Evolutionary conservation across 2,113 vertebrate genomes (phyloP), one percentile per base, ranked within the genome.

Genomic region (Ardeotis arabs): DNA sequence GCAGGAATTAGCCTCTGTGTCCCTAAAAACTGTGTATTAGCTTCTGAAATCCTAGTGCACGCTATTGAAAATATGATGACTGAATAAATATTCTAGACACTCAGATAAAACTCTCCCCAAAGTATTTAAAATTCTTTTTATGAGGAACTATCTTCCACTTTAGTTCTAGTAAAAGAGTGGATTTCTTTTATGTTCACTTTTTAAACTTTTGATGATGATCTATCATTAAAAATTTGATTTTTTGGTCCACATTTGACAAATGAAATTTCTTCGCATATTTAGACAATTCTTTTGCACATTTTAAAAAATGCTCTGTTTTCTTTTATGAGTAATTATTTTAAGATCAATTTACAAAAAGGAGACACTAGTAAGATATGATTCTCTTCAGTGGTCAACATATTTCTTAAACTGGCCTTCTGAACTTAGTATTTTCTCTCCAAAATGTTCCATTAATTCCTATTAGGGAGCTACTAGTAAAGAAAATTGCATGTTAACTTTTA

Each of bases 401-500:
- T 95, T 95, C 73, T 95, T 92, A 81, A 83, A 68, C 76, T 72
- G 84, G 37, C 67, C 44, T 79, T 87, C 74, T 91, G 91, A 98
- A 95, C 85, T 79, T 86, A 72, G 39, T 53, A 59, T 96, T 97
- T 94, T 96, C 92, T 96, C 76, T 97, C 94, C 95, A 96, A 97
- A 96, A 96, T 97, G 87, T 95, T 84, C 94, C 94, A 98, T 98
- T 98, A 97, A 97, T 98, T 98, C 97, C 94, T 96, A 97, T 98
- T 97, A 98, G 90, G 84, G 93, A 94, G 63, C 78, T 95, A 95
- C 97, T 96, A 96, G 97, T 98, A 98, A 97, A 98, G 97, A 98
- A 98, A 98, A 98, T 97, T 96, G 81, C 91, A 84, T 90, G 95
- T 96, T 98, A 97, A 95, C 96, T 98, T 98, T 98, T 98, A 97